A percentile compares a stretch with the other conserved stretches of the same genome.
Conservation (phyloP, 2,888 invertebrate genomes). For the Coenonympha glycerion region DNA sequence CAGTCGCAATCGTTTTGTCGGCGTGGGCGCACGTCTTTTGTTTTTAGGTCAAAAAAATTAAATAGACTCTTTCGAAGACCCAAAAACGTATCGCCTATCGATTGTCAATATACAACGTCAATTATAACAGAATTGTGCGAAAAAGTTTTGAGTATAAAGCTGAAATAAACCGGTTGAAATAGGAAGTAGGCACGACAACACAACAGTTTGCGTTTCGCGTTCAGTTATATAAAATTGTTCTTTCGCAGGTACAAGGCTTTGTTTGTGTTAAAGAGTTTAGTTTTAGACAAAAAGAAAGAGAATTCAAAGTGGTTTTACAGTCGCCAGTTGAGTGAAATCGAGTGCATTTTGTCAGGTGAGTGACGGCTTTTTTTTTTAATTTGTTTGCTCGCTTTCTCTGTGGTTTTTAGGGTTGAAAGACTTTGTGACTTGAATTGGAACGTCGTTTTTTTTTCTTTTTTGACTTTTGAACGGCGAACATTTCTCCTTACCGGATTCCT, state of each 20-base stretch:
- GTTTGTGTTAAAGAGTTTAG: slow-evolving; percentile 47
- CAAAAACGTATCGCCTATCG: background rate
- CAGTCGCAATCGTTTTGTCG: slow-evolving; percentile 44
- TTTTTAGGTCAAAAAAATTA: background rate
- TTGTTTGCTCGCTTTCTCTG: slow-evolving; percentile 40
- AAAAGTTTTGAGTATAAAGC: background rate
- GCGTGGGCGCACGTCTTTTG: slow-evolving; percentile 35
- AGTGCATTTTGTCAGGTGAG: slow-evolving; percentile 49
- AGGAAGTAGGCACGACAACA: slow-evolving; percentile 43
- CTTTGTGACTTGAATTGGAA: slow-evolving; percentile 20
- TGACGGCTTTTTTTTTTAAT: slow-evolving; percentile 34
- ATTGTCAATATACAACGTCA: background rate
- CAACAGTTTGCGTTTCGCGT: slow-evolving; percentile 10
- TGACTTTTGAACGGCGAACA: slow-evolving; percentile 7
- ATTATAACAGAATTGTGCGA: slow-evolving; percentile 12
- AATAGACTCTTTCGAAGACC: background rate
- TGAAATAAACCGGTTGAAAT: slow-evolving; percentile 42
- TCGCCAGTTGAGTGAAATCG: slow-evolving; percentile 46
- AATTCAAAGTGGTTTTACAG: slow-evolving; percentile 42
- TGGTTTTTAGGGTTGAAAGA: slow-evolving; percentile 35
- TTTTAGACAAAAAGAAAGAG: slow-evolving; percentile 38
- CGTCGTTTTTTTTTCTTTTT: slow-evolving; percentile 15
- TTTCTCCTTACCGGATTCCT: background rate
- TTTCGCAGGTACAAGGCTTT: slow-evolving; percentile 48
- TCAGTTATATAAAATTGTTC: slow-evolving; percentile 61